Evolutionary conservation across 2,797 vertebrate species (phyloP), one percentile per base, ranked within the genome.

Genomic region (Iguana delicatissima): DNA sequence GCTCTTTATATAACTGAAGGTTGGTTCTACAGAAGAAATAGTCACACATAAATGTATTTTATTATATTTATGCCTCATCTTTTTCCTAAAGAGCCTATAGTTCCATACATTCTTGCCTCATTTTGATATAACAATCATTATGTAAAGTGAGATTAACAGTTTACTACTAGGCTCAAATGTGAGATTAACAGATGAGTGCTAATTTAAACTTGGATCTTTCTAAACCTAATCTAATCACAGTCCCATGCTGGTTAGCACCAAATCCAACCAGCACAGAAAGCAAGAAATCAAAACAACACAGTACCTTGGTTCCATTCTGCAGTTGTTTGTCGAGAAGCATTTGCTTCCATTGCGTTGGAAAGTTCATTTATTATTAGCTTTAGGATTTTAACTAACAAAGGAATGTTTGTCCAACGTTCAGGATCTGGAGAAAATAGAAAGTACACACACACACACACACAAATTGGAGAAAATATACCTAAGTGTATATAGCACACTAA

Each of bases 361-460:
- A 99, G 98, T 94, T 99, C 99, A 42, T 99, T 99, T 94, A 99
- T 98, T 91, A 99, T 99, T 93, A 99, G 95, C 95, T 99, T 99
- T 91, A 99, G 98, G 94, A 99, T 98, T 97, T 99, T 99, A 93
- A 99, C 98, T 91, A 99, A 97, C 94, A 99, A 96, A 93, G 99
- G 99, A 97, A 99, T 98, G 97, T 99, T 99, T 91, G 99, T 99
- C 99, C 99, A 99, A 84, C 98, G 98, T 94, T 99, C 99, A 38
- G 99, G 99, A 92, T 99, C 99, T 99, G 59, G 2, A 89, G 88
- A 77, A 77, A 20, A 91, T 46, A 92, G 84, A 35, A n/a, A 77
- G 42, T 18, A 67, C 8, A 50, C 42, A 85, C 42, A 62, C 16
- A 55, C 85, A 20, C 42, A 79, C 5, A n/a, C n/a, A 32, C 7